Evolutionary conservation across 2,888 invertebrate species (phyloP).

Genomic region (Unio pictorum): DNA sequence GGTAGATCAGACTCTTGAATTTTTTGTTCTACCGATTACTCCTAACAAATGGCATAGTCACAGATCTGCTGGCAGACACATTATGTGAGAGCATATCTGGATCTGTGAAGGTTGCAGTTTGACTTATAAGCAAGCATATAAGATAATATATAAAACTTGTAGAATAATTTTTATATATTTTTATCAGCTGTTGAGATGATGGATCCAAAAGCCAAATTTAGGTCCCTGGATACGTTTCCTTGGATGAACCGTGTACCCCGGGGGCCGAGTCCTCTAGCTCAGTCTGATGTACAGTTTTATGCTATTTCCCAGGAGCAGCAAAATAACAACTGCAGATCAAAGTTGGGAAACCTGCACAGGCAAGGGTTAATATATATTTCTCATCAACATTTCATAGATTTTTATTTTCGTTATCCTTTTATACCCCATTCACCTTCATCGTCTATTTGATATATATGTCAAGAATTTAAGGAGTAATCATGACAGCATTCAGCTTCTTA

Average conservation of each 20-base stretch:
- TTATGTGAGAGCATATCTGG: too few relatives aligned
- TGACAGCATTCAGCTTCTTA: too few relatives aligned
- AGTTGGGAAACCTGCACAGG: constrained; percentile 54
- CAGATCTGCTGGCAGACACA: too few relatives aligned
- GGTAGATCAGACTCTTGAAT: too few relatives aligned
- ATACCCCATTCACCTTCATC: background rate
- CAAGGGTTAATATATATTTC: constrained; percentile 35
- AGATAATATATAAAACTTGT: background rate
- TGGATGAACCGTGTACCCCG: constrained; percentile 43
- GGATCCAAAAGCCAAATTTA: constrained; percentile 69
- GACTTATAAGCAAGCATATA: too few relatives aligned
- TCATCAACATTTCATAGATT: constrained; percentile 6
- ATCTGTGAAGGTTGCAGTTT: too few relatives aligned
- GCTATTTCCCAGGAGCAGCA: constrained; percentile 64
- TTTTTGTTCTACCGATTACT: too few relatives aligned
- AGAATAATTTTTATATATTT: constrained; percentile 1
- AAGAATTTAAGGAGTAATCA: too few relatives aligned
- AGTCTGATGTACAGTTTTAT: constrained; percentile 58
- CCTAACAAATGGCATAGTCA: too few relatives aligned
- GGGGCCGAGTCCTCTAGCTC: constrained; percentile 47
- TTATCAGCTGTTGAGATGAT: constrained; percentile 70
- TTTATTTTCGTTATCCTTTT: constrained; percentile 3
- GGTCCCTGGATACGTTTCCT: constrained; percentile 38
- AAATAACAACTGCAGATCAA: constrained; percentile 61
- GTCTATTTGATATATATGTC: background rate